Percentiles rank a stretch among this genome's conserved stretches.
Conservation (phyloP, 2,113 vertebrate genomes). For the Salvelinus sp. region DNA sequence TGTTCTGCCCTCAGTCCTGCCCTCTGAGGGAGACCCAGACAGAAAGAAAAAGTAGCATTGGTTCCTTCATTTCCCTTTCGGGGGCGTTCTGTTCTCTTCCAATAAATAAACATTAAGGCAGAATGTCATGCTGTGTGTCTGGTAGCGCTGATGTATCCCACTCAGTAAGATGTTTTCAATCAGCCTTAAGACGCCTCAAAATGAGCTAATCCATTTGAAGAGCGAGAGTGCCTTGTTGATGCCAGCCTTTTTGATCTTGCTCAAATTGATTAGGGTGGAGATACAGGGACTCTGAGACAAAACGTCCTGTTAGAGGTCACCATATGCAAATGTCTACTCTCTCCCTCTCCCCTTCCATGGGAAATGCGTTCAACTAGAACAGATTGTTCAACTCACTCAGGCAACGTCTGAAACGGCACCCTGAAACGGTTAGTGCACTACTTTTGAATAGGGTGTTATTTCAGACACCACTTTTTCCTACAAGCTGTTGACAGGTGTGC, state of each 20-base stretch:
- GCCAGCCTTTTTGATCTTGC: conserved; percentile 47
- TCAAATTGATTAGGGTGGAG: conserved; percentile 52
- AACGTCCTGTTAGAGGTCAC: conserved; percentile 46
- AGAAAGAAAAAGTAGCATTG: not conserved
- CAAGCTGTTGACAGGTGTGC: not conserved
- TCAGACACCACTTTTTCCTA: no score
- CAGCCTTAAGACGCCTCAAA: conserved; percentile 53
- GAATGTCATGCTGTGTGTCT: conserved; percentile 26
- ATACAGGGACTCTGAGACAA: conserved; percentile 29
- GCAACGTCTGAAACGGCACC: not conserved
- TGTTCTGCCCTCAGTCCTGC: not conserved
- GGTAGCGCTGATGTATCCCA: conserved; percentile 42
- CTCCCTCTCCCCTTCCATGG: not conserved
- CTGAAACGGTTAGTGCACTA: no score
- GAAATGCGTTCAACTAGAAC: conserved; percentile 1
- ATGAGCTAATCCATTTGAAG: conserved; percentile 57
- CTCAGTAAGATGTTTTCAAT: conserved; percentile 47
- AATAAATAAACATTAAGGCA: conserved; percentile 55
- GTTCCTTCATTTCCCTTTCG: not conserved
- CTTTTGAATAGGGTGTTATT: no score
- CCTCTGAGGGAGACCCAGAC: not conserved
- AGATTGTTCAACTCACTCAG: not conserved
- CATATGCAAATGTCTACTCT: conserved; percentile 41
- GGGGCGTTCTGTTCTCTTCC: conserved; percentile 24
- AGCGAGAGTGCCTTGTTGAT: conserved; percentile 29